Conservation (phyloP, 2,797 vertebrate species). For the Valencia hispanica region DNA sequence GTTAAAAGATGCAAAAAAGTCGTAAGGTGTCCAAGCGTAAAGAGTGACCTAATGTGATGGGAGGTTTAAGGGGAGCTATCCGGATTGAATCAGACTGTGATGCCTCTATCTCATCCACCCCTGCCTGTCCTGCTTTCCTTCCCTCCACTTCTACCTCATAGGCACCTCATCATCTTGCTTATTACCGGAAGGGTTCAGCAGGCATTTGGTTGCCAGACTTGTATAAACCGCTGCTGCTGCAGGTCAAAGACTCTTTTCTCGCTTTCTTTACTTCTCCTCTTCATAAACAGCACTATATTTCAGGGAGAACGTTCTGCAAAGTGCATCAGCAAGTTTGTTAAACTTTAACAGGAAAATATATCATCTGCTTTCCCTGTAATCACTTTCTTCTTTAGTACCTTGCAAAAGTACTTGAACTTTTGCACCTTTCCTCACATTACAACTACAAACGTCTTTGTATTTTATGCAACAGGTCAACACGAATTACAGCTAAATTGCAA, state of each 20-base stretch:
- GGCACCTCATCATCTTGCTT: slow-evolving; percentile 70
- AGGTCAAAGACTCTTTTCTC: slow-evolving; percentile 17
- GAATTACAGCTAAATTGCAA: background rate
- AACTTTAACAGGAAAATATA: background rate
- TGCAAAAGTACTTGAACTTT: background rate
- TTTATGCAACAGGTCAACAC: background rate
- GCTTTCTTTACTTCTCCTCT: slow-evolving; percentile 9
- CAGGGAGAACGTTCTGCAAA: slow-evolving; percentile 65
- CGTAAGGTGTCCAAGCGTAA: slow-evolving; percentile 58
- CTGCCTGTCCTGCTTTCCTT: slow-evolving; percentile 43
- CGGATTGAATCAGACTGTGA: slow-evolving; percentile 53
- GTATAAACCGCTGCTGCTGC: slow-evolving; percentile 56
- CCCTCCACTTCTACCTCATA: slow-evolving; percentile 62
- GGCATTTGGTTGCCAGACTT: slow-evolving; percentile 36
- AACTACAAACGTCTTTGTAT: background rate
- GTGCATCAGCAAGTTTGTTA: slow-evolving; percentile 51
- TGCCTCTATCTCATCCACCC: slow-evolving; percentile 47
- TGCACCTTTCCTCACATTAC: background rate
- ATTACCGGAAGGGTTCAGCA: slow-evolving; percentile 44
- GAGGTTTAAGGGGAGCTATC: slow-evolving; percentile 49
- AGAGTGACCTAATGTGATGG: slow-evolving; percentile 55
- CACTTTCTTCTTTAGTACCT: background rate
- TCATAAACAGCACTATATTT: slow-evolving; percentile 49
- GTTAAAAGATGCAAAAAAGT: too few species aligned
- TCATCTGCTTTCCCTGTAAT: background rate